These are phyloP conservation scores for Rafetus swinhoei DNA, from an alignment of 2,113 vertebrate species.

Conservation along the genomic window DNA sequence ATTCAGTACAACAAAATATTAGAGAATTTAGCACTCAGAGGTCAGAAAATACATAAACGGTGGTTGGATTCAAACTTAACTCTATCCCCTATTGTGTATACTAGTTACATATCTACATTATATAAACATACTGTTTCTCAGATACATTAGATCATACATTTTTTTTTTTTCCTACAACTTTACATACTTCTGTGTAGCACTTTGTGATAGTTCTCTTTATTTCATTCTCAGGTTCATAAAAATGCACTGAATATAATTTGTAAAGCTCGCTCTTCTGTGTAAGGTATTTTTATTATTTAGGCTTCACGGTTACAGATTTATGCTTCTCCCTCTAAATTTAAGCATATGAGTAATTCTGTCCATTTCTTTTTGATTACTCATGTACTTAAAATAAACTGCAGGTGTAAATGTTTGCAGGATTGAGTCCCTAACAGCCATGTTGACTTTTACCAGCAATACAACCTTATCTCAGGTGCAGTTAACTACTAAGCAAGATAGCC, in stretches of 20 bases:
- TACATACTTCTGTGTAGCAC: background rate
- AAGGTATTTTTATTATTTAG: background rate
- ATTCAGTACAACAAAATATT: background rate
- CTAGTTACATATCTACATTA: background rate
- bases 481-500: background rate
- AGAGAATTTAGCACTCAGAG: background rate
- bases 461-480: background rate
- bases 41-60: background rate
- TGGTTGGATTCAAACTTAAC: background rate
- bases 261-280: background rate
- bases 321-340: background rate
- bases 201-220: background rate
- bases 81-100: background rate
- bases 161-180: background rate
- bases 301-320: background rate
- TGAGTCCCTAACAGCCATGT: background rate
- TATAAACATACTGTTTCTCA: background rate
- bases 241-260: background rate
- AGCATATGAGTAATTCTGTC: background rate
- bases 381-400: background rate
- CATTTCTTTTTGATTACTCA: background rate
- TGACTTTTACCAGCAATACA: background rate
- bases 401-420: background rate
- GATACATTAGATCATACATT: background rate
- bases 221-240: background rate